A percentile compares a stretch with the other conserved stretches of the same genome.
Conservation (phyloP, 53 echinoderm and acorn worm genomes). For the Actinopyga echinites region DNA sequence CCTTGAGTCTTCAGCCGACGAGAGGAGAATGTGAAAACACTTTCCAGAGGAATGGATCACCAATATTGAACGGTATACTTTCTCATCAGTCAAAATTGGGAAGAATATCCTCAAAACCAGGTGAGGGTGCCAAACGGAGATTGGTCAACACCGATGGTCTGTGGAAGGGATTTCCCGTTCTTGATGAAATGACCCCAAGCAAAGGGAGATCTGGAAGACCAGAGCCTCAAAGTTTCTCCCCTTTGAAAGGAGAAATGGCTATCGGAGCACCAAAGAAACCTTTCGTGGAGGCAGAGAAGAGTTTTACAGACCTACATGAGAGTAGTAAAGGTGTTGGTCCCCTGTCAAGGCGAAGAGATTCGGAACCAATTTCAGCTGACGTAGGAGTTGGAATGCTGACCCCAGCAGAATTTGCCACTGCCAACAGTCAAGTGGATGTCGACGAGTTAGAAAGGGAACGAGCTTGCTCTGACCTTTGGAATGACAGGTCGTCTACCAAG, state of each 20-base stretch:
- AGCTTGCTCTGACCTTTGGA: not conserved
- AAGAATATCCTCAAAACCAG: not conserved
- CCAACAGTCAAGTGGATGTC: slow-evolving; percentile 35
- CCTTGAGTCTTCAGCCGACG: slow-evolving; percentile 24
- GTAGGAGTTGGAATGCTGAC: slow-evolving; percentile 82
- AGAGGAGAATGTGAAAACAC: too few species aligned
- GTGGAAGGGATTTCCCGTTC: slow-evolving; percentile 25
- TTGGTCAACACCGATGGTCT: not conserved
- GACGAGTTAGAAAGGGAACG: slow-evolving; percentile 39
- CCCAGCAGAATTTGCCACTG: slow-evolving; percentile 74
- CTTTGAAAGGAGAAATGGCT: slow-evolving; percentile 39
- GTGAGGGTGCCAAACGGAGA: not conserved
- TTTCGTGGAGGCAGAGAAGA: not conserved
- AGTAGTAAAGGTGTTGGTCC: not conserved
- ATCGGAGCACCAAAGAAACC: slow-evolving; percentile 19
- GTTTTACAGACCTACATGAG: too few species aligned
- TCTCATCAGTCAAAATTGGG: not conserved
- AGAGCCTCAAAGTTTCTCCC: slow-evolving; percentile 8
- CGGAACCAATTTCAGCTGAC: slow-evolving; percentile 70
- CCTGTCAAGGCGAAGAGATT: slow-evolving; percentile 13
- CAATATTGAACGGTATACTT: too few species aligned
- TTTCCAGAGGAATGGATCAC: too few species aligned
- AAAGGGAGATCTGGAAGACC: slow-evolving; percentile 30
- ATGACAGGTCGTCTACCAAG: slow-evolving; percentile 12
- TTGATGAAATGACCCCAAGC: not conserved